phyloP scores from a whole-genome alignment of 2,797 vertebrate genomes.

The Cirrhinus mrigala region DNA sequence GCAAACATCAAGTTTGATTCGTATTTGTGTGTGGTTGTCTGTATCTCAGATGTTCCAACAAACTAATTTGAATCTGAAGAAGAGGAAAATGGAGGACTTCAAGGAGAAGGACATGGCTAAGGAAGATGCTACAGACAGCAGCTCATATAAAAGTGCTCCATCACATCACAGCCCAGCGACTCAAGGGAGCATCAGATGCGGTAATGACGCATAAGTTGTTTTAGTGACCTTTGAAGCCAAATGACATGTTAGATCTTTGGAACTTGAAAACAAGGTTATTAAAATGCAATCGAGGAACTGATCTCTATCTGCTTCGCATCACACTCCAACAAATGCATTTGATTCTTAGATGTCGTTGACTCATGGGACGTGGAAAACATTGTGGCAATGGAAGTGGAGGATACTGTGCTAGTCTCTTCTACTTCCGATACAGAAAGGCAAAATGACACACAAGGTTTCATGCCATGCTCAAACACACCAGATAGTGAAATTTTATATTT shows the following conservation, averaged over 20 bases:
- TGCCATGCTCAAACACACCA: not conserved
- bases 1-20: not conserved
- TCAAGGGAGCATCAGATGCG: not conserved
- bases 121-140: conserved; percentile 36
- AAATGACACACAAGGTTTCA: conserved; percentile 34
- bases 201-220: not conserved
- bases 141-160: conserved; percentile 49
- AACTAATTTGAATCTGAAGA: not conserved
- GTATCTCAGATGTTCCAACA: conserved; percentile 55
- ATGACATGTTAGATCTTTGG: not conserved
- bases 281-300: not conserved
- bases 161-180: conserved; percentile 43
- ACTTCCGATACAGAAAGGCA: not conserved
- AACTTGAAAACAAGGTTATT: too few species aligned
- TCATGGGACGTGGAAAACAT: conserved; percentile 43
- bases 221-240: not conserved
- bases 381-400: conserved; percentile 60
- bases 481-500: not conserved
- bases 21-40: not conserved
- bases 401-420: not conserved
- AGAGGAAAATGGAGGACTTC: not conserved
- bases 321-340: not conserved
- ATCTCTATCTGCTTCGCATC: not conserved
- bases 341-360: conserved; percentile 67
- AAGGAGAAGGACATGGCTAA: conserved; percentile 63